A percentile compares a stretch with the other conserved stretches of the same genome.
Evolutionary conservation across 2,113 vertebrate genomes (phyloP).

Genomic region (Melanocharis versteri): DNA sequence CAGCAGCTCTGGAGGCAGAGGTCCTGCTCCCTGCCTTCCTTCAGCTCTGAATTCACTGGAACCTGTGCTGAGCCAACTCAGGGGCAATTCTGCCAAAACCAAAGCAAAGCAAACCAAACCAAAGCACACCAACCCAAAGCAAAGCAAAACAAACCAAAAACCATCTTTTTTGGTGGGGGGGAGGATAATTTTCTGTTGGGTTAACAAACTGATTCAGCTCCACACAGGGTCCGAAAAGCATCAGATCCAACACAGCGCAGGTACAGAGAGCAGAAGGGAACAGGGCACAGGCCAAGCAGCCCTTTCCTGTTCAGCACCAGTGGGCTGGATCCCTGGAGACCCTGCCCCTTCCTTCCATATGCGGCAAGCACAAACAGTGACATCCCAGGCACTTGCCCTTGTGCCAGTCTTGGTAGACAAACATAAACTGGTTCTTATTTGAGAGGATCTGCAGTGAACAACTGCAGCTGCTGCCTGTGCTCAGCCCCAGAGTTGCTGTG

Average conservation of each 20-base stretch:
- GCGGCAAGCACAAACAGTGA: neutral
- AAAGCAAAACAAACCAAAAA: neutral
- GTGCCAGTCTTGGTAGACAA: neutral
- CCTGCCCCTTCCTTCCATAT: neutral
- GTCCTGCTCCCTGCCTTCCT: neutral
- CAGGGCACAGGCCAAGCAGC: neutral
- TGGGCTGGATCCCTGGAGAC: neutral
- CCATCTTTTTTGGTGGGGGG: rapidly evolving
- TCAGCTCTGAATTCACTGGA: neutral
- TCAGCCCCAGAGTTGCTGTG: neutral
- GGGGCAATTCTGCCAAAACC: neutral
- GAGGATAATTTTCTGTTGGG: neutral
- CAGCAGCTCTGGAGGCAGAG: neutral
- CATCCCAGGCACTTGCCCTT: neutral
- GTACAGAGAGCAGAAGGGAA: neutral
- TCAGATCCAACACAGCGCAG: rapidly evolving
- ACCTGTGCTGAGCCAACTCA: neutral
- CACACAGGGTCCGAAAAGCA: neutral
- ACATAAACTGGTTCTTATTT: neutral
- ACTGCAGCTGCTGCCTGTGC: neutral
- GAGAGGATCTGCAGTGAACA: neutral
- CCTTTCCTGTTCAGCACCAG: neutral
- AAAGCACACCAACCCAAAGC: neutral
- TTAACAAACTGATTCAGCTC: neutral
- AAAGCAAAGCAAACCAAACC: neutral